Conservation (phyloP, 1,140 invertebrate species). For the Acromyrmex echinatior region DNA sequence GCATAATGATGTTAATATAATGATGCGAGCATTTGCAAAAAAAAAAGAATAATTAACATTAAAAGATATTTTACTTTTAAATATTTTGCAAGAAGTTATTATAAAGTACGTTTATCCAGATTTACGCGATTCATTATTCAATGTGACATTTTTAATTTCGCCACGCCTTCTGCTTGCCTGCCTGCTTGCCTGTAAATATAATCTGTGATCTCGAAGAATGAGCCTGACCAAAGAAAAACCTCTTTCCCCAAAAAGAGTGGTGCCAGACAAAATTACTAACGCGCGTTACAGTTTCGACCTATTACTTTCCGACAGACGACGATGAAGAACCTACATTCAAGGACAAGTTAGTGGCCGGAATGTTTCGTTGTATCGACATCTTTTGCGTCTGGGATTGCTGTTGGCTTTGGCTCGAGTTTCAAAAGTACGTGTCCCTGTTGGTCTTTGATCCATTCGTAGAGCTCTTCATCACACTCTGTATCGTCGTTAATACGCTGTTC, state of each 20-base stretch:
- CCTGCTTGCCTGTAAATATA: slow-evolving; percentile 68
- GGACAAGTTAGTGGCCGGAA: slow-evolving; percentile 92
- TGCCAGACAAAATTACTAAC: slow-evolving; percentile 90
- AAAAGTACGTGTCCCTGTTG: slow-evolving; percentile 95
- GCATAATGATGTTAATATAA: not conserved
- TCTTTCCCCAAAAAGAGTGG: slow-evolving; percentile 90
- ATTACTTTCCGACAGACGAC: slow-evolving; percentile 97
- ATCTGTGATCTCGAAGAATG: slow-evolving; percentile 73
- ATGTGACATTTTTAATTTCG: slow-evolving; percentile 9
- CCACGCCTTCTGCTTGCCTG: slow-evolving; percentile 47
- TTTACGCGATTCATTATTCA: not conserved
- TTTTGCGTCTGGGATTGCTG: slow-evolving; percentile 99
- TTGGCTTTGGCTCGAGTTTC: slow-evolving; percentile 95
- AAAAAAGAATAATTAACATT: not conserved
- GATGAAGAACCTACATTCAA: slow-evolving; percentile 96
- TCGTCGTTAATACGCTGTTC: slow-evolving; percentile 98
- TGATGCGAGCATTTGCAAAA: not conserved
- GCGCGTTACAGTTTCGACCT: slow-evolving; percentile 94
- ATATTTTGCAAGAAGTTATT: slow-evolving; percentile 1
- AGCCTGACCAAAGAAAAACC: slow-evolving; percentile 81
- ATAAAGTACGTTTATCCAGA: slow-evolving; percentile 10
- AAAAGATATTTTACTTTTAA: not conserved
- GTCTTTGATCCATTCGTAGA: slow-evolving; percentile 99
- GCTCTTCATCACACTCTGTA: slow-evolving; percentile 98
- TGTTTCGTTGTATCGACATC: slow-evolving; percentile 94